phyloP scores from a whole-genome alignment of 2,888 invertebrate genomes.

The Tolmerus cingulatus region DNA sequence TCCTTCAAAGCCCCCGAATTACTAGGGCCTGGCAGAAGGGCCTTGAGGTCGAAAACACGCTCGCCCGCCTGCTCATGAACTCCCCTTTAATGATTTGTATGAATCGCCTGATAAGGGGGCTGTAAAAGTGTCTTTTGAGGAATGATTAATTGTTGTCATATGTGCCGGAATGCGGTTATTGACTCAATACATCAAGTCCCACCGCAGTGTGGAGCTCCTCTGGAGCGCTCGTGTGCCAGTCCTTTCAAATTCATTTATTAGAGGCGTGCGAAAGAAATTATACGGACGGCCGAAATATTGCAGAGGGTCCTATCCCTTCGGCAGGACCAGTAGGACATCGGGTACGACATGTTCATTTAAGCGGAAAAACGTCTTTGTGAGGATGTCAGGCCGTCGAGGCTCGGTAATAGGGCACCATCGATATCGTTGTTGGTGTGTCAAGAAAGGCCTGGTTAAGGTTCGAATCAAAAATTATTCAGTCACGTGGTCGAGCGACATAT shows the following conservation, averaged over 20 bases:
- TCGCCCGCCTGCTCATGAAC: neutral
- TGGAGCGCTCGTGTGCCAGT: neutral
- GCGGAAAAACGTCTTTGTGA: neutral
- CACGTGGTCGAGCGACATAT: neutral
- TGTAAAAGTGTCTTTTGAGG: neutral
- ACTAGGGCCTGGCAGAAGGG: neutral
- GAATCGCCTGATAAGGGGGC: neutral
- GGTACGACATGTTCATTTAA: neutral
- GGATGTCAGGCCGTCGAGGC: neutral
- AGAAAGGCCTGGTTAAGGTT: neutral
- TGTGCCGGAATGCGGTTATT: slow-evolving; percentile 19
- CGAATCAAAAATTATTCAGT: neutral
- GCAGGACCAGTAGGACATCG: neutral
- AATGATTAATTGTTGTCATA: slow-evolving; percentile 30
- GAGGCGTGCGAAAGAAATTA: neutral
- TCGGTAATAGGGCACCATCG: neutral
- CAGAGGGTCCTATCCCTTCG: neutral
- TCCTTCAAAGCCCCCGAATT: neutral
- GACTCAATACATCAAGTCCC: neutral
- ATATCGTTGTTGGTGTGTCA: neutral
- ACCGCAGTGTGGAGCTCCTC: neutral
- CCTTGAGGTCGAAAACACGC: neutral
- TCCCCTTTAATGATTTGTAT: slow-evolving; percentile 17
- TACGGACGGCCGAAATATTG: neutral
- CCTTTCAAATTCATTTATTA: slow-evolving; percentile 16